Evolutionary conservation across 37 sponge, comb jelly and placozoan genomes (phyloP), one percentile per base, ranked within the genome.

Genomic region (Lycopodina hypogea): DNA sequence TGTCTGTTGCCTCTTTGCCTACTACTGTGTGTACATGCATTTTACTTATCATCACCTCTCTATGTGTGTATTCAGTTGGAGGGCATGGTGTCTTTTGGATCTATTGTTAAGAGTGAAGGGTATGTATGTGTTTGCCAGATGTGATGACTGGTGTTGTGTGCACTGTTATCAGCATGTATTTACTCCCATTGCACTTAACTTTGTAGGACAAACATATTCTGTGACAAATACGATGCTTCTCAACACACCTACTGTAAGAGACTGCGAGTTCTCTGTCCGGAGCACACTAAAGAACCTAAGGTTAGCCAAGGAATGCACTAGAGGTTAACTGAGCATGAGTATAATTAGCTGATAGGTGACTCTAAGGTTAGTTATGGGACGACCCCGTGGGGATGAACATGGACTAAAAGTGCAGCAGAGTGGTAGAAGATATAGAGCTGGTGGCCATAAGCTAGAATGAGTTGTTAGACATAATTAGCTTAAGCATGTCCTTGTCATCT

Each of bases 201-300:
- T 23, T 60, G 3, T 38, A 91, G 91, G 23, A 89, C 90, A 14
- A 75, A 86, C 59, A 89, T 93, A 21, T 93, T 96, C 82, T 96
- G 97, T 88, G 97, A 96, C 73, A 88, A 88, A 21, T 96, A 90
- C 57, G 94, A 96, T 81, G 17, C 85, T 17, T 67, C 75, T 30
- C 91, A 93, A 38, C 78, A 90, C 34, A 90, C 97, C 7, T 96
- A 96, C 85, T 96, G 97, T 70, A 96, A 96, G 83, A 78, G 92
- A 40, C 75, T 96, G 59, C 63, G 82, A 33, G 92, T 96, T 1
- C 78, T 96, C 26, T 96, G 97, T 67, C 94, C 97, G 17, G 97
- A 96, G 45, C 97, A 96, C 88, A 96, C 94, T 56, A 96, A 96
- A 75, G 97, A 96, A 67, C 90, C 93, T 4, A 96, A 96, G 88